These are phyloP conservation scores for Chloroclystis v-ata DNA, from an alignment of 2,888 invertebrate species.

Conservation along the genomic window DNA sequence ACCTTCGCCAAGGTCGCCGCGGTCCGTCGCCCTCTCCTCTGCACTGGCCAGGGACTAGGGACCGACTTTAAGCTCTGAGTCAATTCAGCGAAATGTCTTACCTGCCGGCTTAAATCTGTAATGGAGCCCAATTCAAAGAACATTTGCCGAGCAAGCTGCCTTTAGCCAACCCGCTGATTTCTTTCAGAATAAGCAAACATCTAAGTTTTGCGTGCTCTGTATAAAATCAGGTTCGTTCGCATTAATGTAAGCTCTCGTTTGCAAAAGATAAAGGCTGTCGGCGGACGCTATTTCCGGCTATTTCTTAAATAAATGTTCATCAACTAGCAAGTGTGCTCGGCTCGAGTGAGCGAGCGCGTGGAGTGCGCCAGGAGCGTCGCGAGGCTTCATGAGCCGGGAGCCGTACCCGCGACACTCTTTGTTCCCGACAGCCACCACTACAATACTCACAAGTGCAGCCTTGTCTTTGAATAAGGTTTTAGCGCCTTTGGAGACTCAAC, in stretches of 20 bases:
- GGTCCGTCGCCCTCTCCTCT: conserved; percentile 16
- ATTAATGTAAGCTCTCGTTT: background rate
- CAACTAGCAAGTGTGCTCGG: no score
- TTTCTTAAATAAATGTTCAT: background rate
- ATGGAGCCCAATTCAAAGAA: no score
- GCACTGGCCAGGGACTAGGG: background rate
- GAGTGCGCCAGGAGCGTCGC: conserved; percentile 20
- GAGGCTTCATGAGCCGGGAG: conserved; percentile 42
- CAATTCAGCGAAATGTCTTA: no score
- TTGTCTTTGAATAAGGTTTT: conserved; percentile 7
- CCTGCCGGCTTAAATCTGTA: background rate
- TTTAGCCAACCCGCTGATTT: background rate
- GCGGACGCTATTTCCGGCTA: background rate
- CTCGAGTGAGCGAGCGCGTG: background rate
- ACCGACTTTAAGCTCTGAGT: background rate
- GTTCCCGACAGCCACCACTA: conserved; percentile 16
- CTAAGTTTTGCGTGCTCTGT: no score
- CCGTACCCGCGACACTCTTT: conserved; percentile 31
- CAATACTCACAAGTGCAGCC: conserved; percentile 7
- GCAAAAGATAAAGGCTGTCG: background rate
- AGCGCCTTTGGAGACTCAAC: background rate
- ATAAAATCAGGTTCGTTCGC: no score
- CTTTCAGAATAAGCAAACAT: background rate
- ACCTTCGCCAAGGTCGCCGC: conserved; percentile 28
- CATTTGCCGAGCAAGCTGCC: background rate